phyloP scores from a whole-genome alignment of 2,113 vertebrate genomes.

The Guaruba guarouba region DNA sequence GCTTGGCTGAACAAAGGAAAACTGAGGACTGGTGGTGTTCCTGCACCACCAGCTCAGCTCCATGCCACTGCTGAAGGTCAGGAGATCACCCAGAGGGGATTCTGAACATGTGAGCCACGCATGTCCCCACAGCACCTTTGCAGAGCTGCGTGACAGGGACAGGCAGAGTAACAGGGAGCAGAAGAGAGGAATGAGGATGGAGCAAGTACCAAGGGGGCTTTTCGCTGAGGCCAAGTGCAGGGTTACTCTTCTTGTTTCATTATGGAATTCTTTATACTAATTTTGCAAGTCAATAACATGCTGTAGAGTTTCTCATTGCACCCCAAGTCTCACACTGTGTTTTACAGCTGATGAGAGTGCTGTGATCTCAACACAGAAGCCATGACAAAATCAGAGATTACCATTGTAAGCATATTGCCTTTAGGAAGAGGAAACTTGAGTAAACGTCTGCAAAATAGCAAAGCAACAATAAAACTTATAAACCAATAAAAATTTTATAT shows the following conservation, averaged over 20 bases:
- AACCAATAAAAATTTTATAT: background rate
- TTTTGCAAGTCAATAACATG: background rate
- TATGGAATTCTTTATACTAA: background rate
- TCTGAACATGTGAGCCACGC: fast-evolving
- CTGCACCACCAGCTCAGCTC: background rate
- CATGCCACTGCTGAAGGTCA: fast-evolving
- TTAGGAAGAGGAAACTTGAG: background rate
- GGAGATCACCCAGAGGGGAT: background rate
- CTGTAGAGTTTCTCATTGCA: background rate
- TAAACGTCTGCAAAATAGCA: background rate
- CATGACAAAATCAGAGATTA: background rate
- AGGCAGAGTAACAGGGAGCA: background rate
- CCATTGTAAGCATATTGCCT: fast-evolving
- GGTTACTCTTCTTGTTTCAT: background rate
- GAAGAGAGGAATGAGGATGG: background rate
- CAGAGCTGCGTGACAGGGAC: fast-evolving
- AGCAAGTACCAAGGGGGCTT: fast-evolving
- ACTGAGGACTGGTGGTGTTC: background rate
- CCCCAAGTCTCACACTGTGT: background rate
- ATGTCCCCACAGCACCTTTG: fast-evolving
- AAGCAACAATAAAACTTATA: background rate
- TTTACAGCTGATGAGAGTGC: background rate
- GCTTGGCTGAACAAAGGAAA: background rate
- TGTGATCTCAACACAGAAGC: background rate
- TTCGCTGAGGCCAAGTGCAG: background rate